Evolutionary conservation across 2,113 vertebrate species (phyloP), one percentile per base, ranked within the genome.

Genomic region (Anhinga anhinga): DNA sequence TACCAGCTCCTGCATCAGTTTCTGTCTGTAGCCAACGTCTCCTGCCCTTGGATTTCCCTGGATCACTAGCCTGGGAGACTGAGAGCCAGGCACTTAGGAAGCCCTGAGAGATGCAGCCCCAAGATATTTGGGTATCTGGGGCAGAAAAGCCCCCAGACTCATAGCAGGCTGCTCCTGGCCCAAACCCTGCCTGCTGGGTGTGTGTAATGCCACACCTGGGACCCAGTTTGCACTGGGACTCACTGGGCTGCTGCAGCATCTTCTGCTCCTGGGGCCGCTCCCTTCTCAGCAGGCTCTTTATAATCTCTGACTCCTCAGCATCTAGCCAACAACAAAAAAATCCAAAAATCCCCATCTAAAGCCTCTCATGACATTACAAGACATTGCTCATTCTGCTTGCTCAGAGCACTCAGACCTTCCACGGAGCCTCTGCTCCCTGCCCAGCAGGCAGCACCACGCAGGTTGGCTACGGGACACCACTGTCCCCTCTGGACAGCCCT

Each of bases 341-440:
- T 17, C 52, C 55, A 25, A 56, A 56, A 84, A 15, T 4, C 11
- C 44, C 17, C 26, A 21, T 45, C 17, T 42, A 52, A 63, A 67
- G 21, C 38, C 30, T 58, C 25, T 44, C 19, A 6, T 8, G 5
- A 12, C 14, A 2, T 38, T n/a, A 63, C 12, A 52, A 36, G 38
- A 10, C 4, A 3, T 22, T 13, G 15, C 21, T 72, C 15, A 25
- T 0, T 0, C 11, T 65, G 23, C 25, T 67, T 72, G 20, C 38
- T n/a, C 16, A 0, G 1, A 67, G 27, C 3, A 0, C 45, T 53
- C 1, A 0, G 14, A 11, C 81, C 5, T 72, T 27, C 59, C 25
- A 17, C 2, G 5, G 26, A 56, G 3, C 12, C 29, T 61, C 19
- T 38, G 29, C 36, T 50, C 56, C 38, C 63, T 73, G n/a, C 50